Conservation (phyloP, 2,113 vertebrate species). For the Dromaius novaehollandiae region DNA sequence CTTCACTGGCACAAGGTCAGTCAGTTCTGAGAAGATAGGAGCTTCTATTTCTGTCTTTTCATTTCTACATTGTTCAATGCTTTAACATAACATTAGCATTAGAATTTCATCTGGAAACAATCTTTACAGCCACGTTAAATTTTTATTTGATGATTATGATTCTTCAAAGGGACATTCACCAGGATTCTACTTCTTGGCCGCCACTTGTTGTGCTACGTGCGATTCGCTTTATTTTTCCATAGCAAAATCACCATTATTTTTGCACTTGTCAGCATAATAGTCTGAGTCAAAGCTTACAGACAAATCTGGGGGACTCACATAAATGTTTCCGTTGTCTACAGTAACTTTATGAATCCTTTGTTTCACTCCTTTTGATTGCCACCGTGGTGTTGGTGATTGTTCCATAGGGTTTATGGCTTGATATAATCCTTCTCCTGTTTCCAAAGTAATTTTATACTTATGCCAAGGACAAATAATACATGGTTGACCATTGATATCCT, state of each 20-base stretch:
- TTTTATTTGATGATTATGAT: neutral
- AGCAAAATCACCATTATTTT: conserved; percentile 66
- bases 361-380: conserved; percentile 91
- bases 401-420: conserved; percentile 79
- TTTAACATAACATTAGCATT: neutral
- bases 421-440: conserved; percentile 88
- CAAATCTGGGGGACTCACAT: conserved; percentile 81
- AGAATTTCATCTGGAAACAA: neutral
- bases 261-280: conserved; percentile 87
- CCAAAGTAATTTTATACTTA: conserved; percentile 90
- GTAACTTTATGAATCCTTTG: conserved; percentile 87
- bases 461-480: conserved; percentile 95
- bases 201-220: neutral
- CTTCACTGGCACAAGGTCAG: neutral
- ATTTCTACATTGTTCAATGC: neutral
- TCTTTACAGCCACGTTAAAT: neutral
- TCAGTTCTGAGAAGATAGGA: neutral
- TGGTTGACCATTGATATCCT: conserved; percentile 86
- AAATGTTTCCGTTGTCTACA: conserved; percentile 81
- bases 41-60: neutral
- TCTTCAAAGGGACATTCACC: neutral
- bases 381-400: conserved; percentile 72
- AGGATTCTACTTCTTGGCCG: neutral
- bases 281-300: conserved; percentile 84
- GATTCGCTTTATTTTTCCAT: neutral